A percentile compares a stretch with the other conserved stretches of the same genome.
phyloP scores from a whole-genome alignment of 2,888 invertebrate species.

The Anodontia alba region DNA sequence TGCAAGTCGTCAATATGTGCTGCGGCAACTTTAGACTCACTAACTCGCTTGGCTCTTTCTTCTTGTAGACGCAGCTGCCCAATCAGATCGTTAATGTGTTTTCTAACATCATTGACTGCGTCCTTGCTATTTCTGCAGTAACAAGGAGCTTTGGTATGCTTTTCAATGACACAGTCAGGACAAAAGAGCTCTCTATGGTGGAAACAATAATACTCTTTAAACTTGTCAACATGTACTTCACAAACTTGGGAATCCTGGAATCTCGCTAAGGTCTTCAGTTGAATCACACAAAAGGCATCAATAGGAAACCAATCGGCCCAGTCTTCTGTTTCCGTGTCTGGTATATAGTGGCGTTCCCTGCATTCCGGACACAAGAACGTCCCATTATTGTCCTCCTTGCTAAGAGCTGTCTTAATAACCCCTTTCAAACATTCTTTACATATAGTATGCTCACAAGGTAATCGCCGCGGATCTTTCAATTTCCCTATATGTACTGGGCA shows the following conservation, averaged over 20 bases:
- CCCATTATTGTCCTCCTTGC: conserved; percentile 40
- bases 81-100: conserved; percentile 53
- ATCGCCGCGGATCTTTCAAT: conserved; percentile 54
- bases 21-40: conserved; percentile 48
- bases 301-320: conserved; percentile 63
- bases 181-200: conserved; percentile 60
- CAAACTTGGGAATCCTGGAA: conserved; percentile 59
- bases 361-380: conserved; percentile 61
- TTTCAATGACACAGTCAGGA: conserved; percentile 60
- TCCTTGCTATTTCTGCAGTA: conserved; percentile 53
- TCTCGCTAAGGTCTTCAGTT: conserved; percentile 50
- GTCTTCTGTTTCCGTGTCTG: conserved; percentile 55
- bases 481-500: conserved; percentile 59
- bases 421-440: conserved; percentile 60
- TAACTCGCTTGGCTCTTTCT: conserved; percentile 45
- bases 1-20: conserved; percentile 55
- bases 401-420: conserved; percentile 38
- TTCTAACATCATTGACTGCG: conserved; percentile 51
- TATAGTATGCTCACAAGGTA: conserved; percentile 60
- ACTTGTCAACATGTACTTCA: conserved; percentile 56
- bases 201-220: conserved; percentile 63
- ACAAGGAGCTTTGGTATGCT: conserved; percentile 58
- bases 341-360: conserved; percentile 52
- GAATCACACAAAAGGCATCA: conserved; percentile 61
- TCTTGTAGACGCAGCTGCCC: conserved; percentile 59